Percentiles rank a stretch among this genome's conserved stretches.
These are phyloP conservation scores for Sphecodes monilicornis DNA, from an alignment of 2,888 invertebrate species.

Conservation along the genomic window DNA sequence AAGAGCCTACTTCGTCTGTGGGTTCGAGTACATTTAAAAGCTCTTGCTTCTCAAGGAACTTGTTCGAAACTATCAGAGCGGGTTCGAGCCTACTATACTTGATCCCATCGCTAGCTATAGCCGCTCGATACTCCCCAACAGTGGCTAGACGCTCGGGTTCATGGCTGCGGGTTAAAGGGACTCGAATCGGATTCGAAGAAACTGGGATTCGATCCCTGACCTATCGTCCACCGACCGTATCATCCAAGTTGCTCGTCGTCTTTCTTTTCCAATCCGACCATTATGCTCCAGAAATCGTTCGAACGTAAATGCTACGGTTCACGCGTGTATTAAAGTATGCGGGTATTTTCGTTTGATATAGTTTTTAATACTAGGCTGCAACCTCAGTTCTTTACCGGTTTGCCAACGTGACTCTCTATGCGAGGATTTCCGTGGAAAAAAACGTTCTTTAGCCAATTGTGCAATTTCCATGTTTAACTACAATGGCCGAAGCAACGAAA, in stretches of 20 bases:
- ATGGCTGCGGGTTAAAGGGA: conserved; percentile 3
- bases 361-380: neutral
- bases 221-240: neutral
- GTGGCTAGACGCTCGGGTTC: neutral
- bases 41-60: neutral
- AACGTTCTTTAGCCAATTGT: neutral
- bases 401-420: neutral
- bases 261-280: neutral
- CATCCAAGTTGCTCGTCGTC: neutral
- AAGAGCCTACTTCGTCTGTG: no score
- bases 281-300: neutral
- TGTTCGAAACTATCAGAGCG: neutral
- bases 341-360: neutral
- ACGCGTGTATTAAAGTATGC: neutral
- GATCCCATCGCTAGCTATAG: neutral
- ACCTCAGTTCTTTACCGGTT: neutral
- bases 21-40: neutral
- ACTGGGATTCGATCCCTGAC: neutral
- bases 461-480: neutral
- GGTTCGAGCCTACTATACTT: neutral
- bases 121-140: neutral
- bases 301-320: conserved; percentile 6
- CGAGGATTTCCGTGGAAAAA: neutral
- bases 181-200: conserved; percentile 9
- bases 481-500: neutral